Base-by-base conservation (phyloP, 1,140 invertebrate genomes). In the Drosophila mayri region DNA sequence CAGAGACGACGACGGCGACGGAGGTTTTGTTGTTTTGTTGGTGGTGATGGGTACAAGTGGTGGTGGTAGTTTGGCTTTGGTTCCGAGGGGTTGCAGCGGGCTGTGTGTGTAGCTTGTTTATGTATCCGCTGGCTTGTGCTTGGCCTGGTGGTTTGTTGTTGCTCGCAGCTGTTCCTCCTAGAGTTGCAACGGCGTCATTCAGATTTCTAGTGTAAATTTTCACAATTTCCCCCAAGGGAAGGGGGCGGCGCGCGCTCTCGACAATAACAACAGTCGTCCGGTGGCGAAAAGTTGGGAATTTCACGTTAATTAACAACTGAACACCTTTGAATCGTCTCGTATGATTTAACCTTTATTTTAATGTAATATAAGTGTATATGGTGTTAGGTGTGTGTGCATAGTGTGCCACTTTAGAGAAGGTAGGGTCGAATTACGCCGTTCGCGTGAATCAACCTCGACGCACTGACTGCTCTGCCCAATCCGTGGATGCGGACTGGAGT, bases 391-490 rank as follows among this genome's bases (percentile, higher is more conserved):
- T 72, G 67, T 67, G 66, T 73, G 70, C 70, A 73, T 72, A 50
- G 55, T 72, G 43, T 41, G 67, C 54, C 81, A 84, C 81, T 87
- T 87, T 4, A 28, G 25, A 54, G 18, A 63, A 63, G 59, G 28
- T 18, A 32, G 52, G 82, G 58, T 88, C 74, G 65, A 88, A 88
- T 80, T 80, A 83, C 76, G 67, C 75, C 54, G 72, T 60, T 67
- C 63, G 83, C 71, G 58, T 71, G 77, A 90, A 90, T 90, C 84
- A 84, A 73, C 85, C 79, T 80, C 80, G 72, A 88, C 76, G 84
- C 49, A 82, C 81, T 80, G 77, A 76, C 65, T 52, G 52, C 62
- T 41, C 58, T 77, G 44, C 49, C 58, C 58, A 54, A 44, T 47
- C 63, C 43, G 60, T 63, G 32, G 64, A 47, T 47, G 43, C 35